These are phyloP conservation scores for Adelges cooleyi DNA, from an alignment of 1,140 invertebrate species.

Conservation along the genomic window DNA sequence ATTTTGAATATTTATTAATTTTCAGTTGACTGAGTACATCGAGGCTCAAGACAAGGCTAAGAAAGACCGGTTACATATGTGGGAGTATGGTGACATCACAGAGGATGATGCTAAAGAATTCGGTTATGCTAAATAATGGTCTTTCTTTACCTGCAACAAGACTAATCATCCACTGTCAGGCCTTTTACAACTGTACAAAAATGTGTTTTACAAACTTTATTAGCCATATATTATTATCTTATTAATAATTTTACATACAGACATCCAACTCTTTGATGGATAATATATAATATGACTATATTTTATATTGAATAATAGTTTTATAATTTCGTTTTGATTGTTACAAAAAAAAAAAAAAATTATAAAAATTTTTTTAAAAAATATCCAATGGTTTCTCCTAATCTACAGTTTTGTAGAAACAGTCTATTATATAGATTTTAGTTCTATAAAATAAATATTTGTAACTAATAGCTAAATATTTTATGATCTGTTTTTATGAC, in stretches of 20 bases:
- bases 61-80: constrained; percentile 72
- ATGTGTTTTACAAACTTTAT: constrained; percentile 26
- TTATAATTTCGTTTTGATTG: constrained; percentile 5
- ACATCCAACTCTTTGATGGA: background rate
- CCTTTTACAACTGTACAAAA: constrained; percentile 26
- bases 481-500: background rate
- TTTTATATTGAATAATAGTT: constrained; percentile 12
- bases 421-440: no score
- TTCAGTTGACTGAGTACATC: constrained; percentile 63
- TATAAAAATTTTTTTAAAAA: background rate
- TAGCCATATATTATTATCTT: constrained; percentile 21
- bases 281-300: constrained; percentile 8
- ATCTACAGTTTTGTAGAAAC: no score
- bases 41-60: constrained; percentile 75
- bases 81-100: constrained; percentile 92
- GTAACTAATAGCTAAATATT: constrained; percentile 4
- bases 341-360: no score
- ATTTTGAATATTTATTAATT: constrained; percentile 29
- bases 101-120: constrained; percentile 91
- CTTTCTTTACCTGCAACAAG: constrained; percentile 5
- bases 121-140: constrained; percentile 40
- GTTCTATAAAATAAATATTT: background rate
- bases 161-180: constrained; percentile 23
- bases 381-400: no score
- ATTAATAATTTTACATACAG: constrained; percentile 7